Conservation (phyloP, 2,797 vertebrate species). For the Phalanger gymnotis region DNA sequence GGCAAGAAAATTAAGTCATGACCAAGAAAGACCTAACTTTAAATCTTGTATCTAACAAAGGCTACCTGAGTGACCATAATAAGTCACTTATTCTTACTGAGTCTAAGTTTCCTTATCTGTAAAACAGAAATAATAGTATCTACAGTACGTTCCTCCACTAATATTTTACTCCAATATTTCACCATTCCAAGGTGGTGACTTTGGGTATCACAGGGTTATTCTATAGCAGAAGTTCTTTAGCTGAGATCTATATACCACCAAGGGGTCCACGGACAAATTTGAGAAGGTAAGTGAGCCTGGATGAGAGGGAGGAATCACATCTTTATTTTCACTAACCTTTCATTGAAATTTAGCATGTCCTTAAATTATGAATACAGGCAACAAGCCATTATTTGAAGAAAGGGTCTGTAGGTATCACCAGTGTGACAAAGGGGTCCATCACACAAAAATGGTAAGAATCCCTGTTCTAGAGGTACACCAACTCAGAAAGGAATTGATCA, state of each 20-base stretch:
- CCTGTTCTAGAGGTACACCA: neutral
- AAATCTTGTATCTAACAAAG: neutral
- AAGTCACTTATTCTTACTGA: neutral
- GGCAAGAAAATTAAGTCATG: neutral
- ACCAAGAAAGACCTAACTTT: neutral
- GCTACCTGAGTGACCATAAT: neutral
- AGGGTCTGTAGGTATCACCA: neutral
- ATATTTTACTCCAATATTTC: neutral
- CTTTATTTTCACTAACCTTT: neutral
- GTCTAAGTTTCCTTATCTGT: neutral
- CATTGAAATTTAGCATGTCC: neutral
- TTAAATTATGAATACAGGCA: neutral
- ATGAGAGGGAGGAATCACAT: neutral
- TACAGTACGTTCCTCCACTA: neutral
- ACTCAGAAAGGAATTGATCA: neutral
- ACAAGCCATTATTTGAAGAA: neutral
- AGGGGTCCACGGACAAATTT: neutral
- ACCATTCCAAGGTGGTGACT: neutral
- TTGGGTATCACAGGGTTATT: neutral
- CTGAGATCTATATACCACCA: neutral
- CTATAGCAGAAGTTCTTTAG: neutral
- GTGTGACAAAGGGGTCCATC: neutral
- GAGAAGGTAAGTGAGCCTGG: neutral
- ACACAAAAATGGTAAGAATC: neutral
- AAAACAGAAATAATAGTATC: neutral